Conservation (phyloP, 1,140 invertebrate genomes). For the silkworm (Bombyx mori) region ASM3026992v2 NC_085111.1:5878501-5879000, state of each 20-base stretch:
- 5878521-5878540: too few relatives aligned
- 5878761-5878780: slow-evolving; percentile 64
- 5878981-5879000: too few relatives aligned
- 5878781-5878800: slow-evolving; percentile 64
- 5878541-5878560: too few relatives aligned
- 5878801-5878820: slow-evolving; percentile 52
- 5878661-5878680: slow-evolving; percentile 25
- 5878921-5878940: slow-evolving; percentile 44
- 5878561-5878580: too few relatives aligned
- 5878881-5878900: slow-evolving; percentile 60
- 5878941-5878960: slow-evolving; percentile 24
- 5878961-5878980: neutral
- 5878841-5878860: slow-evolving; percentile 54
- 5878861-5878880: slow-evolving; percentile 63
- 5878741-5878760: slow-evolving; percentile 44
- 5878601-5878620: too few relatives aligned
- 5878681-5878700: slow-evolving; percentile 23
- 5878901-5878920: slow-evolving; percentile 53
- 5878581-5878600: too few relatives aligned
- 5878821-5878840: slow-evolving; percentile 58
- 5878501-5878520: too few relatives aligned
- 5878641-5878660: slow-evolving; percentile 10
- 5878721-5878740: slow-evolving; percentile 23
- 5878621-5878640: slow-evolving; percentile 5
- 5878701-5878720: slow-evolving; percentile 15